A percentile compares a stretch with the other conserved stretches of the same genome.
Conservation (phyloP, 2,113 vertebrate species). For the Numenius arquata region DNA sequence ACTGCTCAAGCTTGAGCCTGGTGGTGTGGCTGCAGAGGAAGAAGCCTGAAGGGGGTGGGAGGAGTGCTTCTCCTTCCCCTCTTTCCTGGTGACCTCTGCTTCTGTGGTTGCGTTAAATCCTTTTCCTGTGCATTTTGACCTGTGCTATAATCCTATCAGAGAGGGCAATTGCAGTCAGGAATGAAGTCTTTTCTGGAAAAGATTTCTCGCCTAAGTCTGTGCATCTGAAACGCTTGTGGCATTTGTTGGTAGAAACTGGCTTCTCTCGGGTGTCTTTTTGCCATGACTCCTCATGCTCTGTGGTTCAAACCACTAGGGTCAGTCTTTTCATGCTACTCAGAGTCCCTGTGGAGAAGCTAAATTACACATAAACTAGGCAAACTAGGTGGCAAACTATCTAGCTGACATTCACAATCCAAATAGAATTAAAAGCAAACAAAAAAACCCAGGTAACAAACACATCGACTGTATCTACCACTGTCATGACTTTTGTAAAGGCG, state of each 20-base stretch:
- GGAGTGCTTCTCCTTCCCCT: not conserved
- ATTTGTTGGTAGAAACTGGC: not conserved
- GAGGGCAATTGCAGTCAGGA: not conserved
- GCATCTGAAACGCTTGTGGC: not conserved
- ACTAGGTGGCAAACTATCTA: not conserved
- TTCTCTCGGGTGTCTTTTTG: not conserved
- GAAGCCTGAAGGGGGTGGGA: not conserved
- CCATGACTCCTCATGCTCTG: not conserved
- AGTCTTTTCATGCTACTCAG: not conserved
- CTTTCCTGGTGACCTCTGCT: not conserved
- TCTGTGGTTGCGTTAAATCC: not conserved
- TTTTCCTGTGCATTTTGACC: conserved; percentile 14
- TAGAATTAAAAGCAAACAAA: not conserved
- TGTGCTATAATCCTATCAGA: not conserved
- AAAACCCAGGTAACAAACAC: not conserved
- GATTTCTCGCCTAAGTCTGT: not conserved
- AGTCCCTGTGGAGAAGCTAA: not conserved
- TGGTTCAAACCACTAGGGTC: not conserved
- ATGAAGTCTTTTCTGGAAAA: not conserved
- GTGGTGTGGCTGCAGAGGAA: not conserved
- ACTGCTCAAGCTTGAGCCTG: not conserved
- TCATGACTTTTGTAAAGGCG: not conserved
- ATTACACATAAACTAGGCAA: not conserved
- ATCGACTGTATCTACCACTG: not conserved
- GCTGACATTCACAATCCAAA: not conserved